Conservation (phyloP, 1,140 invertebrate genomes). For the Lordiphosa clarofinis region DNA sequence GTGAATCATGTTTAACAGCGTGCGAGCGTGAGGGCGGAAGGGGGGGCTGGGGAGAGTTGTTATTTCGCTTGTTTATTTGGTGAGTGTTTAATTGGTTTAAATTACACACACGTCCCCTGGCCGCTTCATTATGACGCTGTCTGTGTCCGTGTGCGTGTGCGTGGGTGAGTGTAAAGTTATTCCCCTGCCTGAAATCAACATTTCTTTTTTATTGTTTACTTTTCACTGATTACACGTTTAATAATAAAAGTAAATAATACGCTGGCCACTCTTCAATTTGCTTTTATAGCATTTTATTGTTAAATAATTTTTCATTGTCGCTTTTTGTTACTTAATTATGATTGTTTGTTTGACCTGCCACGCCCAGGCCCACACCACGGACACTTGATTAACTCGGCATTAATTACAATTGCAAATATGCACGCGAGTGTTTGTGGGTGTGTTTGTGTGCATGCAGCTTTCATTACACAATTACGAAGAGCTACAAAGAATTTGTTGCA, state of each 20-base stretch:
- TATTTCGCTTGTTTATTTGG: constrained; percentile 42
- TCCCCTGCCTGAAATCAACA: constrained; percentile 36
- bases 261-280: background rate
- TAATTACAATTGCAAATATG: constrained; percentile 57
- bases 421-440: background rate
- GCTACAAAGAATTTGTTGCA: constrained; percentile 5
- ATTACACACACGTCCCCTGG: constrained; percentile 41
- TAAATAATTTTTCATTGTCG: constrained; percentile 39
- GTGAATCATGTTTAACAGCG: constrained; percentile 45
- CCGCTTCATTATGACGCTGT: constrained; percentile 7
- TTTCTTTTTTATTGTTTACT: constrained; percentile 50
- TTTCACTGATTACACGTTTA: constrained; percentile 65
- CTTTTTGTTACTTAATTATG: constrained; percentile 63
- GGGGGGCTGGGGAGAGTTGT: background rate
- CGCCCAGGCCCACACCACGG: background rate
- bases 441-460: background rate
- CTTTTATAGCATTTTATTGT: constrained; percentile 40
- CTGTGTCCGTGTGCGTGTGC: too few species aligned
- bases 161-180: constrained; percentile 7
- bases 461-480: constrained; percentile 1
- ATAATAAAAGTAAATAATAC: constrained; percentile 62
- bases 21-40: background rate
- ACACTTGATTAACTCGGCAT: constrained; percentile 54
- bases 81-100: constrained; percentile 65
- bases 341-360: constrained; percentile 41